Conservation (phyloP, 1,140 invertebrate genomes). For the Brachionus angularis region DNA sequence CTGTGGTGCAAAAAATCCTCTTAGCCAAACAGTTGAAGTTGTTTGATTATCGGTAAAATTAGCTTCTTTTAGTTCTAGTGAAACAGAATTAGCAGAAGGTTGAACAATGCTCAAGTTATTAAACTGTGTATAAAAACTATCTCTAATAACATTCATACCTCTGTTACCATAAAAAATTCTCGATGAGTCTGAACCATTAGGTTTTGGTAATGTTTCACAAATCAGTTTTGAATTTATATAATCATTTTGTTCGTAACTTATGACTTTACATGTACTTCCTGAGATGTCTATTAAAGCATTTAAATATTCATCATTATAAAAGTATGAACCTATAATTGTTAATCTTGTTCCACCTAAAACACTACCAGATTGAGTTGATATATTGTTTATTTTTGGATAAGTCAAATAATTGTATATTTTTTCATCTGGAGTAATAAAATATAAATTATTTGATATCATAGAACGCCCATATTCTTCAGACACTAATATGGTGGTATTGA, state of each 20-base stretch:
- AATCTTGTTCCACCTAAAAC: constrained; percentile 2
- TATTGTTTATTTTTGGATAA: constrained; percentile 43
- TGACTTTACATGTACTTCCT: background rate
- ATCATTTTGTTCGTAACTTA: background rate
- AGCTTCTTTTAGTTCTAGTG: background rate
- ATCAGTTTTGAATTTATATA: background rate
- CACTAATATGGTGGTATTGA: constrained; percentile 3
- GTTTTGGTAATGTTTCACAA: background rate
- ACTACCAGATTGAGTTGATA: constrained; percentile 4
- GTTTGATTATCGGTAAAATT: background rate
- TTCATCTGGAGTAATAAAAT: constrained; percentile 6
- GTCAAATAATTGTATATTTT: constrained; percentile 20
- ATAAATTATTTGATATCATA: background rate
- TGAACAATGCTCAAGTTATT: background rate
- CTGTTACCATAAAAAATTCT: constrained; percentile 22
- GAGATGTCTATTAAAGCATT: constrained; percentile 4
- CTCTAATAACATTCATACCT: constrained; percentile 16
- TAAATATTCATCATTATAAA: constrained; percentile 27
- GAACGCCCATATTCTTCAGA: constrained; percentile 35
- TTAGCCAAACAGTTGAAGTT: constrained; percentile 20
- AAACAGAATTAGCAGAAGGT: background rate
- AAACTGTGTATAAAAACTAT: background rate
- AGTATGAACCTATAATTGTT: constrained; percentile 1
- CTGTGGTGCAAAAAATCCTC: constrained; percentile 25
- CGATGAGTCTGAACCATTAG: background rate